Percentiles rank a stretch among this genome's conserved stretches.
phyloP scores from a whole-genome alignment of 2,888 invertebrate species.

The Platycheirus rosarum region DNA sequence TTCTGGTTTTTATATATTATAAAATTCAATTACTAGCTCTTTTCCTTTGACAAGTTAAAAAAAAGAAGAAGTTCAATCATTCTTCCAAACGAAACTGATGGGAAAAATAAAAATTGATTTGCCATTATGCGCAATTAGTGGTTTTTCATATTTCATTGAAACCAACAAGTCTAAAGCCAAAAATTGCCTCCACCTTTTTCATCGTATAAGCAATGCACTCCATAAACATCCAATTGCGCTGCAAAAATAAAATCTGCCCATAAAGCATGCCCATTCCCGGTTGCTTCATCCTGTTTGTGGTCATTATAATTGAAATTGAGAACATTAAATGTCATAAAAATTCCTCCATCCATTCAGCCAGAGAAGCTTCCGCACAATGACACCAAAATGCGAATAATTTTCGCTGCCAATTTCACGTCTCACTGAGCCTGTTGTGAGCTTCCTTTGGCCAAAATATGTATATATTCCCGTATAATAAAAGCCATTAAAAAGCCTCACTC shows the following conservation, averaged over 20 bases:
- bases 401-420: slow-evolving; percentile 53
- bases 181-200: background rate
- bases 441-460: background rate
- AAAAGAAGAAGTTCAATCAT: no score
- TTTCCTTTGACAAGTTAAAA: background rate
- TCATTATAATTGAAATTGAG: slow-evolving; percentile 58
- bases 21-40: no score
- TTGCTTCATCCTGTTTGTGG: slow-evolving; percentile 41
- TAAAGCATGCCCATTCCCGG: slow-evolving; percentile 12
- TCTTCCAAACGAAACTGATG: no score
- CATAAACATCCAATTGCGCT: slow-evolving; percentile 23
- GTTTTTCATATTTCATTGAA: slow-evolving; percentile 15
- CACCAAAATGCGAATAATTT: slow-evolving; percentile 17
- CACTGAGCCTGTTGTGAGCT: slow-evolving; percentile 8
- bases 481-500: slow-evolving; percentile 56
- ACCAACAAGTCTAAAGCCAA: background rate
- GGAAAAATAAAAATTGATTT: slow-evolving; percentile 12
- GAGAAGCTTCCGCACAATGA: slow-evolving; percentile 31
- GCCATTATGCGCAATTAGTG: slow-evolving; percentile 25
- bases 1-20: no score
- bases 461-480: background rate
- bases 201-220: slow-evolving; percentile 26
- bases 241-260: background rate
- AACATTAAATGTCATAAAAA: slow-evolving; percentile 67
- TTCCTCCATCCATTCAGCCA: slow-evolving; percentile 25